Conservation (phyloP, 1,140 invertebrate genomes). For the Cydia amplana region DNA sequence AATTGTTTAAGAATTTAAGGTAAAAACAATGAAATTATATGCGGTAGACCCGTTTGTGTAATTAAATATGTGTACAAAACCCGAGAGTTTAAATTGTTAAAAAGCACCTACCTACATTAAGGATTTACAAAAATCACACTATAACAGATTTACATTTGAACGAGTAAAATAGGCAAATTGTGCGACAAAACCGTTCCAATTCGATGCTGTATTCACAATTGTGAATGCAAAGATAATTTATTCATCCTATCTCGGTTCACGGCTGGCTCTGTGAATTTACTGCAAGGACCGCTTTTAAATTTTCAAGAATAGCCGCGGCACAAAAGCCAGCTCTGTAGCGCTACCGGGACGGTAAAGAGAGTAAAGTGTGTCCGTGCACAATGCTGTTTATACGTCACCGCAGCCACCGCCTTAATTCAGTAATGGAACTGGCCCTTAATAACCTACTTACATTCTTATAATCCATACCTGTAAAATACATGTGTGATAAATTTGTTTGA, state of each 20-base stretch:
- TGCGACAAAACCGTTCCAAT: neutral
- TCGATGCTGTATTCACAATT: neutral
- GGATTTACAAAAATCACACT: too few relatives aligned
- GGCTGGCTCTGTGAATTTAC: neutral
- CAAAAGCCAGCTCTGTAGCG: neutral
- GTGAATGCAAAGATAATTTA: slow-evolving; percentile 5
- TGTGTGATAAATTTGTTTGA: too few relatives aligned
- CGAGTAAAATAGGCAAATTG: too few relatives aligned
- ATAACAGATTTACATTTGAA: too few relatives aligned
- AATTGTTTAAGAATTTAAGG: too few relatives aligned
- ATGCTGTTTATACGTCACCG: neutral
- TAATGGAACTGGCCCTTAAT: slow-evolving; percentile 29
- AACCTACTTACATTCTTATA: slow-evolving; percentile 13
- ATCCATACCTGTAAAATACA: too few relatives aligned
- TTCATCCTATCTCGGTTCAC: neutral
- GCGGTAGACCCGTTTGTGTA: too few relatives aligned
- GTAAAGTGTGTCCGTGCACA: neutral
- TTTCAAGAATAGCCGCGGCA: neutral
- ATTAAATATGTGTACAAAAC: too few relatives aligned
- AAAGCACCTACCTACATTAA: too few relatives aligned
- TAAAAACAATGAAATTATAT: too few relatives aligned
- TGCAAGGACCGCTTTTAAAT: neutral
- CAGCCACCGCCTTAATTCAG: neutral
- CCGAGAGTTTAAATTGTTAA: too few relatives aligned
- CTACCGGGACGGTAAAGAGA: neutral